A percentile compares a stretch with the other conserved stretches of the same genome.
Evolutionary conservation across 92 coral and sea anemone genomes (phyloP).

Genomic region (Porites divaricata): DNA sequence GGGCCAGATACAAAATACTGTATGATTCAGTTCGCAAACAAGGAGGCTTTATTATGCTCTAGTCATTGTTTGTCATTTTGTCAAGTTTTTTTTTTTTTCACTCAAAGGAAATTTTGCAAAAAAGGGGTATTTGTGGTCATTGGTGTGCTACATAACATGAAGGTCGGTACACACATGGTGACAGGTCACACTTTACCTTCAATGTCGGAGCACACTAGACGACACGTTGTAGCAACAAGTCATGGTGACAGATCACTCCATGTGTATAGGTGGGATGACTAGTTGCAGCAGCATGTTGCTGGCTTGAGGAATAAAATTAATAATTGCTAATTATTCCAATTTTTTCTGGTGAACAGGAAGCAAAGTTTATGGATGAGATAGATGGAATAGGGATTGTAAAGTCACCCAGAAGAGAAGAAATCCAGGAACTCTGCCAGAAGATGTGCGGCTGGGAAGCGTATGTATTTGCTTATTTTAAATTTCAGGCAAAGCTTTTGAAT

Average conservation of each 20-base stretch:
- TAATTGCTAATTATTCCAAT: neutral
- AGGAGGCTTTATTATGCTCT: no score
- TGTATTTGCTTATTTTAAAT: neutral
- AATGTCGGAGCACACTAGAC: no score
- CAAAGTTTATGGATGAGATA: constrained; percentile 94
- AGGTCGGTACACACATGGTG: neutral
- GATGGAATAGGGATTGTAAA: constrained; percentile 82
- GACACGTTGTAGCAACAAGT: no score
- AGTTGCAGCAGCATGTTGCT: no score
- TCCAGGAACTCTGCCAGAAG: constrained; percentile 77
- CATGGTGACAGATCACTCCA: no score
- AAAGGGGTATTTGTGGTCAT: neutral
- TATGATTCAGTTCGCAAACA: no score
- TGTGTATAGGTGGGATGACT: no score
- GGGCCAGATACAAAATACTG: no score
- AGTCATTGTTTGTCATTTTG: no score
- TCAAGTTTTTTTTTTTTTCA: no score
- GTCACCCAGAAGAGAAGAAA: constrained; percentile 76
- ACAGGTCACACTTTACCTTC: no score
- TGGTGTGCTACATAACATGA: neutral
- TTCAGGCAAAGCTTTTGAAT: neutral
- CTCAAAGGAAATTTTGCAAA: neutral
- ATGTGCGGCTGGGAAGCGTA: constrained; percentile 87
- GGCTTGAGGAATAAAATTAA: no score
- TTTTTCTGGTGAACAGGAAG: constrained; percentile 56